A percentile compares a stretch with the other conserved stretches of the same genome.
Evolutionary conservation across 2,797 vertebrate species (phyloP).

Genomic region (Macrochelys suwanniensis): DNA sequence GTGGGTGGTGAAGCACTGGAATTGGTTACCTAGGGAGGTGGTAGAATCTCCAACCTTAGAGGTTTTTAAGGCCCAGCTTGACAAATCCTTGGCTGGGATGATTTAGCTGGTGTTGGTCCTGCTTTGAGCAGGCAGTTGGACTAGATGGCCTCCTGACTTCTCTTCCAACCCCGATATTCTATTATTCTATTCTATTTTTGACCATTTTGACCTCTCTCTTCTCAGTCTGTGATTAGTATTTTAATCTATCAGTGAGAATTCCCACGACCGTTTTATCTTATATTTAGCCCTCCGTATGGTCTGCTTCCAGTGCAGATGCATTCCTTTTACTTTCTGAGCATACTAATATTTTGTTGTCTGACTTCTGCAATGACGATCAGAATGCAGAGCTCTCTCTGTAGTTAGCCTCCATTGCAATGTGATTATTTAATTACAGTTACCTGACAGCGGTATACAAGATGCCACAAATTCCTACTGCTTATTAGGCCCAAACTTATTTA

Average conservation of each 20-base stretch:
- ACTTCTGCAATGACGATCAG: not conserved
- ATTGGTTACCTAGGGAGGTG: too few relatives aligned
- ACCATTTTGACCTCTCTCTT: not conserved
- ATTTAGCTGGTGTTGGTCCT: too few relatives aligned
- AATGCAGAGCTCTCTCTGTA: not conserved
- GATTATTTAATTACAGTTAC: not conserved
- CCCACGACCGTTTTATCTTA: not conserved
- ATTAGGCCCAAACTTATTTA: not conserved
- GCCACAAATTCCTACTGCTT: not conserved
- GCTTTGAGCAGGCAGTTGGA: too few relatives aligned
- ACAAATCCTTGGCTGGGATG: too few relatives aligned
- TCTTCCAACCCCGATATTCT: too few relatives aligned
- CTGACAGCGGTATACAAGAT: not conserved
- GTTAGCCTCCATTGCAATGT: not conserved
- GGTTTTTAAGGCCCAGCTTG: too few relatives aligned
- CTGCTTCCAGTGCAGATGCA: not conserved
- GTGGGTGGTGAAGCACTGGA: too few relatives aligned
- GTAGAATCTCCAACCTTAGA: too few relatives aligned
- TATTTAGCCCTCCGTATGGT: not conserved
- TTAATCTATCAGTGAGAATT: conserved; percentile 14
- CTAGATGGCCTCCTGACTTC: too few relatives aligned
- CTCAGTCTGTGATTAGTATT: not conserved
- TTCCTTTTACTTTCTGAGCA: not conserved
- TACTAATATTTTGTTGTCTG: not conserved
- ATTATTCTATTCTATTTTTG: not conserved